phyloP scores from a whole-genome alignment of 2,797 vertebrate species.

The Acipenser transmontanus region DNA sequence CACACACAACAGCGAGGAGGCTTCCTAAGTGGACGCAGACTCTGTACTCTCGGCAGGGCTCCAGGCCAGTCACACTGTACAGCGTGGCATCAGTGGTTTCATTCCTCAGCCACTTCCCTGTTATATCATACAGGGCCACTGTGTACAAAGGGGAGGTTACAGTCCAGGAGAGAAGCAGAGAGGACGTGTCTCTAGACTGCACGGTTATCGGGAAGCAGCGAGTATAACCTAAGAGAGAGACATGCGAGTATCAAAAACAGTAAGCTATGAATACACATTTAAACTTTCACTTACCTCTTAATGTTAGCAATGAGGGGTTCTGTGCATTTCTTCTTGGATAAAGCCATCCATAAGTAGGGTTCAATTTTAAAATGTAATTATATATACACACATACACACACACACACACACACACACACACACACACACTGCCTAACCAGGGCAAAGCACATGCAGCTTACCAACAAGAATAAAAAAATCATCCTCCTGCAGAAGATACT shows the following conservation, averaged over 20 bases:
- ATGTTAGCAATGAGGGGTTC: too few species aligned
- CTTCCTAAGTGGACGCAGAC: constrained; percentile 39
- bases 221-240: constrained; percentile 38
- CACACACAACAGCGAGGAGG: constrained; percentile 36
- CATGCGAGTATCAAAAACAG: not conserved
- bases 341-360: too few species aligned
- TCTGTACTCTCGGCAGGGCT: constrained; percentile 42
- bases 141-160: not conserved
- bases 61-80: constrained; percentile 41
- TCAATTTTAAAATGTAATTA: too few species aligned
- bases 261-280: too few species aligned
- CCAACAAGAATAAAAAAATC: constrained; percentile 5
- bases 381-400: too few species aligned
- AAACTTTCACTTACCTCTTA: too few species aligned
- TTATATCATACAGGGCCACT: not conserved
- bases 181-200: constrained; percentile 31
- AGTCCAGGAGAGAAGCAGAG: constrained; percentile 45
- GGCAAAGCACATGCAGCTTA: not conserved
- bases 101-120: constrained; percentile 10
- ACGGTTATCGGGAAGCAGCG: constrained; percentile 33
- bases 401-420: too few species aligned
- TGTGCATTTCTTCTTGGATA: too few species aligned
- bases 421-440: too few species aligned
- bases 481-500: constrained; percentile 46
- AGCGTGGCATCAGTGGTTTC: constrained; percentile 14